phyloP scores from a whole-genome alignment of 2,888 invertebrate species.

The Belgica antarctica region DNA sequence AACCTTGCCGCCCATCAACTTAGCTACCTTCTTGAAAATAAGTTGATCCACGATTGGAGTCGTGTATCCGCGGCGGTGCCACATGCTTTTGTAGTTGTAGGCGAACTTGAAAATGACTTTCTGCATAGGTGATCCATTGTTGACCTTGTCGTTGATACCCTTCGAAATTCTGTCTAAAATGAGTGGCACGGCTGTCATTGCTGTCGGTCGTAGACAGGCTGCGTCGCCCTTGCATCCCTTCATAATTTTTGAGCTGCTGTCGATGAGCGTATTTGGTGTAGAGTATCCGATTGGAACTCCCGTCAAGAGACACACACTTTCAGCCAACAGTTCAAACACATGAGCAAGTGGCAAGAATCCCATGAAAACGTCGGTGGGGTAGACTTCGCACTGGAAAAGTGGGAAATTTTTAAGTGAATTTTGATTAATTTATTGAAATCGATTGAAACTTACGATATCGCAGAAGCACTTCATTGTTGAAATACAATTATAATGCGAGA shows the following conservation, averaged over 20 bases:
- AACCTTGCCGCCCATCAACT: slow-evolving; percentile 83
- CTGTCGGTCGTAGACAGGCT: slow-evolving; percentile 83
- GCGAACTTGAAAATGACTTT: slow-evolving; percentile 90
- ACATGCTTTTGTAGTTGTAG: slow-evolving; percentile 86
- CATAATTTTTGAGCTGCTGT: slow-evolving; percentile 92
- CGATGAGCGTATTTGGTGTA: slow-evolving; percentile 88
- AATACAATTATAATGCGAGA: slow-evolving; percentile 79
- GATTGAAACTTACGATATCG: slow-evolving; percentile 62
- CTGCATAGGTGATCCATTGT: slow-evolving; percentile 73
- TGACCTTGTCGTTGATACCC: slow-evolving; percentile 91
- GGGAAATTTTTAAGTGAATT: background rate
- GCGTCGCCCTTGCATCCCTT: slow-evolving; percentile 94
- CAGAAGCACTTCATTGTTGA: slow-evolving; percentile 77
- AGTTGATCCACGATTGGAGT: slow-evolving; percentile 71
- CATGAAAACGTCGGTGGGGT: slow-evolving; percentile 77
- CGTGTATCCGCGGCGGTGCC: slow-evolving; percentile 78
- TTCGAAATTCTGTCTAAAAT: slow-evolving; percentile 97
- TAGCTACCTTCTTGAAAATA: slow-evolving; percentile 55
- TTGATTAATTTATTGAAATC: background rate
- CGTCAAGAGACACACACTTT: slow-evolving; percentile 75
- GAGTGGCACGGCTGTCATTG: slow-evolving; percentile 95
- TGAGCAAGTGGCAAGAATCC: slow-evolving; percentile 96
- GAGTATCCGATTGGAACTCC: slow-evolving; percentile 96
- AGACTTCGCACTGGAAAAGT: slow-evolving; percentile 56
- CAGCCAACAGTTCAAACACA: slow-evolving; percentile 93